Evolutionary conservation across 2,113 vertebrate species (phyloP).

Genomic region (Pangasianodon gigas): DNA sequence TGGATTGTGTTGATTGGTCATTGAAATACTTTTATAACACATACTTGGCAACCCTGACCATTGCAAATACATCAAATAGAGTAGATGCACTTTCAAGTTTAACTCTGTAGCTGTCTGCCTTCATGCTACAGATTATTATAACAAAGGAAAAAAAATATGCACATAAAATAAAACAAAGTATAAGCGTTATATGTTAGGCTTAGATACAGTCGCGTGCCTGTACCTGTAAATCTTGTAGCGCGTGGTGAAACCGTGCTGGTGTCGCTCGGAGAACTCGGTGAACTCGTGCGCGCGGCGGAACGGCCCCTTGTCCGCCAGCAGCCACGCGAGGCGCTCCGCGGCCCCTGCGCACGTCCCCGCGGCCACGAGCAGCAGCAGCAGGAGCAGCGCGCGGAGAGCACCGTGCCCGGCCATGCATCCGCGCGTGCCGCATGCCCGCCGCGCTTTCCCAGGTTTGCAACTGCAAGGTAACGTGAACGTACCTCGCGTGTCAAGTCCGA

Average conservation of each 20-base stretch:
- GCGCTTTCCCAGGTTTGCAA: constrained; percentile 13
- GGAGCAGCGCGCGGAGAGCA: constrained; percentile 79
- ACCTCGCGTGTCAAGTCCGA: constrained; percentile 6
- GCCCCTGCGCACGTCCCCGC: constrained; percentile 76
- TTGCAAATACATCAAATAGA: not conserved
- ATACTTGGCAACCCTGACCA: not conserved
- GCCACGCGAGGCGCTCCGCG: constrained; percentile 72
- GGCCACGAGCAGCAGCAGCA: constrained; percentile 80
- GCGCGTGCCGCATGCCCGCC: constrained; percentile 35
- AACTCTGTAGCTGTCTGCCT: not conserved
- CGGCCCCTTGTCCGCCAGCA: constrained; percentile 80
- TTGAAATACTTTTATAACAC: not conserved
- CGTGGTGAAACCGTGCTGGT: constrained; percentile 78
- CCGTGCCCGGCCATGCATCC: constrained; percentile 84
- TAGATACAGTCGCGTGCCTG: constrained; percentile 7
- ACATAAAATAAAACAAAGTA: not conserved
- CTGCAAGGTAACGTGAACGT: constrained; percentile 15
- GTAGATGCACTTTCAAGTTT: not conserved
- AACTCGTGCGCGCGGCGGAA: constrained; percentile 79
- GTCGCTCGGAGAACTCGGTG: constrained; percentile 76
- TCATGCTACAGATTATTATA: not conserved
- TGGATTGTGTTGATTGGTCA: not conserved
- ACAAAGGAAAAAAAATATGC: not conserved
- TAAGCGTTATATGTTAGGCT: not conserved
- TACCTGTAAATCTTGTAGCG: constrained; percentile 85